Base-by-base conservation (phyloP, 2,888 invertebrate genomes). In the Spicauda simplicius region DNA sequence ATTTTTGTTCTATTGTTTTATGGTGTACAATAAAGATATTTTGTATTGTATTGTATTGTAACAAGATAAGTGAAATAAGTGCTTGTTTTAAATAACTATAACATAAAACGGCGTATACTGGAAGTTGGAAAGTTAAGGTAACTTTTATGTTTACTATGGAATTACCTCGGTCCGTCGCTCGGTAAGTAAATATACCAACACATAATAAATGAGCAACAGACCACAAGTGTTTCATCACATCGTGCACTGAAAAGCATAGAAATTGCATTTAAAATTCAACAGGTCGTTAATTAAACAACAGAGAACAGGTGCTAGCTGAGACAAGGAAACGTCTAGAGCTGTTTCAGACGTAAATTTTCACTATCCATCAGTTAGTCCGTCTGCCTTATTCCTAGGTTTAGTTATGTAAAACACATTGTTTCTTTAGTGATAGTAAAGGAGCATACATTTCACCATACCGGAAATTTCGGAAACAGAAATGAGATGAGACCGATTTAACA, bases 281-380 rank as follows among this genome's bases (percentile, higher is more conserved):
- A 57, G 41, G 65, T 60, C 37, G 62, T 71, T 71, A 68, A 71
- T 68, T 68, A 69, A 64, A 68, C 64, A 68, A 64, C 33, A 16
- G 52, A 5, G 45, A 60, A 52, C 48, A 63, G 55, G 69, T 66
- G 63, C 62, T 19, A 6, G 45, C 45, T n/a, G n/a, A 45, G 45
- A 45, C 45, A 45, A 45, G 45, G 45, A n/a, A 45, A n/a, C n/a
- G 45, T 45, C 45, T n/a, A 45, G 14, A 41, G n/a, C 45, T n/a
- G n/a, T 45, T 45, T 45, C n/a, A n/a, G 5, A 7, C n/a, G 45
- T 6, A 45, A 45, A n/a, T 45, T n/a, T 45, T 45, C 45, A 45
- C n/a, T 45, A n/a, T 45, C 8, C 37, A 37, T 37, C 37, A 37
- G 37, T 11, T 45, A 11, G 45, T 3, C 6, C 5, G 45, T 12